These are phyloP conservation scores for Pao palembangensis DNA, from an alignment of 2,113 vertebrate genomes.

Conservation along the genomic window DNA sequence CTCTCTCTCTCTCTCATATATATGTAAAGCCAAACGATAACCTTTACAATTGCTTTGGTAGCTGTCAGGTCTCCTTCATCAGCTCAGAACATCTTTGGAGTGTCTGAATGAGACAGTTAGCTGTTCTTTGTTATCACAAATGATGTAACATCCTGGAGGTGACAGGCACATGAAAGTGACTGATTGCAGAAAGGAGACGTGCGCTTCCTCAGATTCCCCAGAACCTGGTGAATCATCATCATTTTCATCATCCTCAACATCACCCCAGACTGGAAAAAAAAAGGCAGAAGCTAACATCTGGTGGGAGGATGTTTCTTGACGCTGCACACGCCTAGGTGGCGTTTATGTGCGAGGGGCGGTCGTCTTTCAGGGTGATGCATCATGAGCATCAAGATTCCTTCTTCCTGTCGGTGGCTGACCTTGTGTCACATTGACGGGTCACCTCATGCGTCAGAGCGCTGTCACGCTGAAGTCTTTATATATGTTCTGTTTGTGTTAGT, in stretches of 20 bases:
- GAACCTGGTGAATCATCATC: too few species aligned
- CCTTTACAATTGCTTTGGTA: slow-evolving; percentile 20
- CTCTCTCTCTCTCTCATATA: not conserved
- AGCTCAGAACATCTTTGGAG: slow-evolving; percentile 6
- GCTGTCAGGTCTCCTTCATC: slow-evolving; percentile 20
- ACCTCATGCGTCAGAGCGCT: slow-evolving; percentile 39
- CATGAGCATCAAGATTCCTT: slow-evolving; percentile 48
- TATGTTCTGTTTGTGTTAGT: not conserved
- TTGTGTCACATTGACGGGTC: slow-evolving; percentile 42
- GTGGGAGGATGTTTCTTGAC: slow-evolving; percentile 4
- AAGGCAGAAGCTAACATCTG: slow-evolving; percentile 5
- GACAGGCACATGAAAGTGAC: slow-evolving; percentile 54
- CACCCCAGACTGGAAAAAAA: slow-evolving; percentile 25
- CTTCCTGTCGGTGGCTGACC: slow-evolving; percentile 51
- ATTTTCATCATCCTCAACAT: slow-evolving; percentile 25
- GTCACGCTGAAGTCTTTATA: slow-evolving; percentile 18
- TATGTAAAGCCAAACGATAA: slow-evolving; percentile 2
- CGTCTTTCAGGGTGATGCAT: slow-evolving; percentile 41
- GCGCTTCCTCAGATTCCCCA: not conserved
- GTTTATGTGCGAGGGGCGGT: slow-evolving; percentile 12
- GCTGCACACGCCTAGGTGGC: slow-evolving; percentile 20
- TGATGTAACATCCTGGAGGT: slow-evolving; percentile 34
- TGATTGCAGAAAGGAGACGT: slow-evolving; percentile 46
- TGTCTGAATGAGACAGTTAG: slow-evolving; percentile 10
- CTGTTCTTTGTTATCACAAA: slow-evolving; percentile 37